phyloP scores from a whole-genome alignment of 2,888 invertebrate genomes.

The Muschampia plurimacula region DNA sequence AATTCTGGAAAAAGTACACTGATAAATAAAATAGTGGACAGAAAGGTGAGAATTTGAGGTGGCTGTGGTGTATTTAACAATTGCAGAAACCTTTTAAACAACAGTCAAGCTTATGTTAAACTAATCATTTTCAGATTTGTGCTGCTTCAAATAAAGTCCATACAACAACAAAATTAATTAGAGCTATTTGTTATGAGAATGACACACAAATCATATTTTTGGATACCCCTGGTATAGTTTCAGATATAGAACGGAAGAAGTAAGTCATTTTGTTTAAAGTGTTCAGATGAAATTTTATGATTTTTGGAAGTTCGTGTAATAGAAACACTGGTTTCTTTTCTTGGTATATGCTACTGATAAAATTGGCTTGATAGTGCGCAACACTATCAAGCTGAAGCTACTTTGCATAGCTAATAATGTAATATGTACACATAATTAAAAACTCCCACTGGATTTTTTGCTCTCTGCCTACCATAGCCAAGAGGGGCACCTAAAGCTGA shows the following conservation, averaged over 20 bases:
- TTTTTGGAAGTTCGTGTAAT: neutral
- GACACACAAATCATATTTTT: constrained; percentile 95
- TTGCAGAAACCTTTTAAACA: no score
- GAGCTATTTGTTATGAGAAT: constrained; percentile 90
- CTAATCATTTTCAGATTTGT: constrained; percentile 88
- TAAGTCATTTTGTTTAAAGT: constrained; percentile 59
- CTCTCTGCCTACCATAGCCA: no score
- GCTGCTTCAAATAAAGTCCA: constrained; percentile 96
- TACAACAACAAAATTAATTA: constrained; percentile 91
- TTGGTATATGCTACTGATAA: no score
- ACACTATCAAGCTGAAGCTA: no score
- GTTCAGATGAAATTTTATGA: neutral
- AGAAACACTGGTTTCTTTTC: no score
- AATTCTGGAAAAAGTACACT: constrained; percentile 98
- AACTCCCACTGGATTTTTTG: no score
- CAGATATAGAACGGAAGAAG: constrained; percentile 88
- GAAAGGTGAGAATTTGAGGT: constrained; percentile 80
- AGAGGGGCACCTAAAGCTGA: no score
- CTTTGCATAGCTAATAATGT: no score
- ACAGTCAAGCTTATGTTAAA: neutral
- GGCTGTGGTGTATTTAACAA: neutral
- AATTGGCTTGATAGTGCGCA: no score
- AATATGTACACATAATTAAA: no score
- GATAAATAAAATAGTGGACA: constrained; percentile 93
- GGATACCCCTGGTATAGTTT: constrained; percentile 97